Evolutionary conservation across 2,113 vertebrate genomes (phyloP).

Genomic region (Labeo rohita): DNA sequence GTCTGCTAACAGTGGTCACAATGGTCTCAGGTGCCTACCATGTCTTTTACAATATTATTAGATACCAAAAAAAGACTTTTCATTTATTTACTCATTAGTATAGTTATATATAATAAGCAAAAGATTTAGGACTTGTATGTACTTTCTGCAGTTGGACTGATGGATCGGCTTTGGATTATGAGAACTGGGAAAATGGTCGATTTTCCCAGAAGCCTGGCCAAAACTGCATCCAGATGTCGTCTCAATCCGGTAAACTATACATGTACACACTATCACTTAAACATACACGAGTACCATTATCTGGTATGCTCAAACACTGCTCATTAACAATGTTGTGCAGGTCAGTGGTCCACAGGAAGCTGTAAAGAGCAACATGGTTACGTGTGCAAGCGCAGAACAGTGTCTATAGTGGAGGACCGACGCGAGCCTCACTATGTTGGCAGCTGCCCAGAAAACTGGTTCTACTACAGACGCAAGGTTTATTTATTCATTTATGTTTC

Average conservation of each 20-base stretch:
- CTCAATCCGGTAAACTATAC: constrained; percentile 79
- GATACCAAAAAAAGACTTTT: no score
- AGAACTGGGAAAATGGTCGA: constrained; percentile 81
- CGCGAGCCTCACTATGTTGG: constrained; percentile 79
- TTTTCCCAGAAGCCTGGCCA: constrained; percentile 51
- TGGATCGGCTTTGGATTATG: constrained; percentile 79
- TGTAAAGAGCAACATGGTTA: constrained; percentile 81
- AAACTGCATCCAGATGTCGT: constrained; percentile 85
- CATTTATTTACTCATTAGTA: background rate
- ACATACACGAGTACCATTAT: background rate
- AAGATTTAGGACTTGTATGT: background rate
- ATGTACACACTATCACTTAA: background rate
- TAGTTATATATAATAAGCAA: background rate
- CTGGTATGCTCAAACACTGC: background rate
- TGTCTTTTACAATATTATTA: background rate
- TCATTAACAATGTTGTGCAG: constrained; percentile 67
- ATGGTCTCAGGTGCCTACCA: constrained; percentile 75
- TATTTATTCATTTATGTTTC: background rate
- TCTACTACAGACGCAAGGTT: constrained; percentile 91
- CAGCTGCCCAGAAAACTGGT: constrained; percentile 88
- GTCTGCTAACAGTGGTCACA: constrained; percentile 66
- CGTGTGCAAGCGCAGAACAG: constrained; percentile 84
- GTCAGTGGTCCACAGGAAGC: constrained; percentile 80
- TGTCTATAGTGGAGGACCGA: constrained; percentile 79
- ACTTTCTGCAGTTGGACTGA: constrained; percentile 83